A percentile compares a stretch with the other conserved stretches of the same genome.
Conservation (phyloP, 2,113 vertebrate genomes). For the Plecotus auritus region DNA sequence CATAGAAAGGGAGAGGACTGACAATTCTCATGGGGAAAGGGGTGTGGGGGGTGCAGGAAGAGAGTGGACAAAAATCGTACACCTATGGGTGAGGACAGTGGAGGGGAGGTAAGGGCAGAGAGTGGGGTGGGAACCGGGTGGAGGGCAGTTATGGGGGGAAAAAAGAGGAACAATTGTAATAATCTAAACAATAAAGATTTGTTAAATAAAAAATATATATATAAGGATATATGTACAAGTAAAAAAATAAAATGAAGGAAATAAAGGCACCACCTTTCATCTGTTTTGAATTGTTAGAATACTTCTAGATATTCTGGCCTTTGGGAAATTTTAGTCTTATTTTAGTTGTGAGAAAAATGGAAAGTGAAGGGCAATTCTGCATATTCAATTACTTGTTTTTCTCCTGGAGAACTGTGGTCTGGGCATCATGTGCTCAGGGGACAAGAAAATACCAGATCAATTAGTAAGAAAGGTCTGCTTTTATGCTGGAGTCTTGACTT, state of each 20-base stretch:
- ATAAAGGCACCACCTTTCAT: neutral
- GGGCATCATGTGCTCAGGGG: neutral
- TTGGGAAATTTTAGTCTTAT: neutral
- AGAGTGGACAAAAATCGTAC: too few relatives aligned
- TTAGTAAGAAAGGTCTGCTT: slow-evolving; percentile 39
- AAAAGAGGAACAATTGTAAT: too few relatives aligned
- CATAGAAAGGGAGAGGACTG: too few relatives aligned
- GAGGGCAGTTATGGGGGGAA: too few relatives aligned
- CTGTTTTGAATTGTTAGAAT: neutral
- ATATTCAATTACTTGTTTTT: neutral
- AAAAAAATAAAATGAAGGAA: neutral
- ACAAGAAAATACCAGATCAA: slow-evolving; percentile 19
- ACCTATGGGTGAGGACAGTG: too few relatives aligned
- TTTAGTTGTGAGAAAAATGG: neutral
- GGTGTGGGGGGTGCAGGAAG: too few relatives aligned
- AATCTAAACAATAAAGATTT: too few relatives aligned
- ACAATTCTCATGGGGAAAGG: too few relatives aligned
- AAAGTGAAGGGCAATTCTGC: neutral
- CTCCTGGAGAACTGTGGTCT: neutral
- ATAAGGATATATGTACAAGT: too few relatives aligned
- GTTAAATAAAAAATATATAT: too few relatives aligned
- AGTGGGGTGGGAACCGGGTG: too few relatives aligned
- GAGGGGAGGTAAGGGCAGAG: too few relatives aligned
- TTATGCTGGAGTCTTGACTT: neutral
- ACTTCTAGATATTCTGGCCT: neutral